Evolutionary conservation across 2,888 invertebrate genomes (phyloP).

Genomic region (Hirtodrosophila alboralis): DNA sequence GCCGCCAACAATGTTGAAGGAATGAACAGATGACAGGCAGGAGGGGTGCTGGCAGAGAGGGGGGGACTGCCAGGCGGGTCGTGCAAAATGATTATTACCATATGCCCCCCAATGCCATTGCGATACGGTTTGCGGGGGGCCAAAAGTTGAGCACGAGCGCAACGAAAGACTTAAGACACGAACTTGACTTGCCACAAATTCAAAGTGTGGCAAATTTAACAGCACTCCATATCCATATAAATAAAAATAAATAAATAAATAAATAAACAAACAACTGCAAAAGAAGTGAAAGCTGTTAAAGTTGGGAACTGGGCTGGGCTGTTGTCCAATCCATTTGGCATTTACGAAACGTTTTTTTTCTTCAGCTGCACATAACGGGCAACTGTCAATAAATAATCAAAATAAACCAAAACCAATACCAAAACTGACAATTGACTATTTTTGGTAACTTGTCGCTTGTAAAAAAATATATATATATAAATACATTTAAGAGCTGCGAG

Average conservation of each 20-base stretch:
- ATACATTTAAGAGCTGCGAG: slow-evolving; percentile 21
- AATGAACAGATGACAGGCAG: slow-evolving; percentile 2
- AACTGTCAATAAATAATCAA: slow-evolving; percentile 78
- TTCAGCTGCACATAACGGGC: slow-evolving; percentile 65
- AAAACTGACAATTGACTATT: slow-evolving; percentile 65
- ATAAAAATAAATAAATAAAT: slow-evolving; percentile 57
- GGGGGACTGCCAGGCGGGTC: slow-evolving; percentile 21
- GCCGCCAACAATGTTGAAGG: slow-evolving; percentile 62
- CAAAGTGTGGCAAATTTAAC: slow-evolving; percentile 75
- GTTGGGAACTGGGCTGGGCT: slow-evolving; percentile 6
- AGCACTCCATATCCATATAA: slow-evolving; percentile 37
- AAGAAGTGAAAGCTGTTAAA: slow-evolving; percentile 60
- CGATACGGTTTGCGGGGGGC: slow-evolving; percentile 29
- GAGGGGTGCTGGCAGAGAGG: background rate
- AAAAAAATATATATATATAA: slow-evolving; percentile 56
- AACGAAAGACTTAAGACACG: slow-evolving; percentile 77
- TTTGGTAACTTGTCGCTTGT: slow-evolving; percentile 71
- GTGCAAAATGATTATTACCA: slow-evolving; percentile 78
- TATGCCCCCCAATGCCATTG: slow-evolving; percentile 48
- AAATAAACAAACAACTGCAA: slow-evolving; percentile 31
- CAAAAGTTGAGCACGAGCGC: slow-evolving; percentile 74
- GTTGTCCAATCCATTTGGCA: slow-evolving; percentile 41
- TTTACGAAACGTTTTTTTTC: slow-evolving; percentile 60
- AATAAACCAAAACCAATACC: slow-evolving; percentile 58
- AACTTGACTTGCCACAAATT: slow-evolving; percentile 76